Base-by-base conservation (phyloP, 2,113 vertebrate species). In the Onychorhynchus coronatus region DNA sequence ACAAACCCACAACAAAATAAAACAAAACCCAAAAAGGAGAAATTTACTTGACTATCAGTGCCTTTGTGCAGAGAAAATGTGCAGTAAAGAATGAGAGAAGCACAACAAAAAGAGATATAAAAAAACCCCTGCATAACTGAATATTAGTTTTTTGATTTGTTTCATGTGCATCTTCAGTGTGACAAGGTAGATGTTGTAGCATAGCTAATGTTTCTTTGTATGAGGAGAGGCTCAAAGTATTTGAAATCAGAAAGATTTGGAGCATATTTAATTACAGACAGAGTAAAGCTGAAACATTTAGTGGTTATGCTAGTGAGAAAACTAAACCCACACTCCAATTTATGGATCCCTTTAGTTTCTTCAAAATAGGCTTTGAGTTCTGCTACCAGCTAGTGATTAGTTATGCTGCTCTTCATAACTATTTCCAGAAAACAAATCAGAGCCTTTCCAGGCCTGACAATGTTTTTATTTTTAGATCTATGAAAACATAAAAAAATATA, bases 61-160 rank as follows among this genome's bases (percentile, higher is more conserved):
- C 31, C 20, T 66, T 67, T 49, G 52, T 37, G 31, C 68, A 77
- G 28, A 92, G 74, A 70, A 86, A 89, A 89, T 73, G 24, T 76
- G 63, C 89, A 87, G 25, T 68, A 58, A 84, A 88, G 77, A 94
- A n/a, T 85, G 42, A 96, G 59, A 95, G 35, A 49, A 89, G 63
- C 42, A 83, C 58, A 95, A 92, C 56, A 82, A 87, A 89, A 97
- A 82, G 3, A 20, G 89, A 30, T 91, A 11, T 18, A 5, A 9
- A 80, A 74, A 47, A 44, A 25, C 11, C 3, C 23, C 21, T 0
- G 0, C 8, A 39, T 53, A 73, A 59, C 18, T 41, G 41, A 66
- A 42, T 63, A 80, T 44, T 47, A 66, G 35, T 35, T 18, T 35
- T 85, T 83, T 85, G 12, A 58, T 90, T 70, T 88, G 14, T 83